Percentiles rank a stretch among this genome's conserved stretches.
Conservation (phyloP, 2,797 vertebrate genomes). For the Platyrinchus mystaceus region DNA sequence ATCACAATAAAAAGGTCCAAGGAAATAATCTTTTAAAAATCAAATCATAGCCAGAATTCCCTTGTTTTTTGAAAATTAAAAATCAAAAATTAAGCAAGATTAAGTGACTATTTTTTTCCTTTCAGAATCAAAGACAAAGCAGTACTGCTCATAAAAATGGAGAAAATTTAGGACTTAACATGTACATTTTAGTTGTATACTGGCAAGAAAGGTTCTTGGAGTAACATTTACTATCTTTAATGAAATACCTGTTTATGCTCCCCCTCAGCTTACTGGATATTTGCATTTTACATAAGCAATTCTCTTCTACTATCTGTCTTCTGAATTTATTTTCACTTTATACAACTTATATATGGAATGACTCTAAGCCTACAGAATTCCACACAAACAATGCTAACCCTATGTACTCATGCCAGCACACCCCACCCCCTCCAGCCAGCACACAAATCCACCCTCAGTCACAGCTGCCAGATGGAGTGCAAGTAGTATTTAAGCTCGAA, state of each 20-base stretch:
- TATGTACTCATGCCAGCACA: not conserved
- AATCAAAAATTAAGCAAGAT: not conserved
- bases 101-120: not conserved
- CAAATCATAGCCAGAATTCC: not conserved
- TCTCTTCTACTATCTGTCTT: not conserved
- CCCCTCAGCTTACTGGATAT: not conserved
- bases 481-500: not conserved
- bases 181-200: not conserved
- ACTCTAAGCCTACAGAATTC: not conserved
- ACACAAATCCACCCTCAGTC: not conserved
- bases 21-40: not conserved
- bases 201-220: not conserved
- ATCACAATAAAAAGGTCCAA: not conserved
- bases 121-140: not conserved
- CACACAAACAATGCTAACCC: not conserved
- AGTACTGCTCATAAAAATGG: not conserved
- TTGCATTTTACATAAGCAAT: not conserved
- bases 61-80: not conserved
- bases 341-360: not conserved
- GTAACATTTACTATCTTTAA: not conserved
- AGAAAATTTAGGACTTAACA: not conserved
- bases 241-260: not conserved
- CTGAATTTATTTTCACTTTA: not conserved
- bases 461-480: not conserved
- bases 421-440: not conserved